These are phyloP conservation scores for Steatornis caripensis DNA, from an alignment of 2,113 vertebrate genomes.

Conservation along the genomic window DNA sequence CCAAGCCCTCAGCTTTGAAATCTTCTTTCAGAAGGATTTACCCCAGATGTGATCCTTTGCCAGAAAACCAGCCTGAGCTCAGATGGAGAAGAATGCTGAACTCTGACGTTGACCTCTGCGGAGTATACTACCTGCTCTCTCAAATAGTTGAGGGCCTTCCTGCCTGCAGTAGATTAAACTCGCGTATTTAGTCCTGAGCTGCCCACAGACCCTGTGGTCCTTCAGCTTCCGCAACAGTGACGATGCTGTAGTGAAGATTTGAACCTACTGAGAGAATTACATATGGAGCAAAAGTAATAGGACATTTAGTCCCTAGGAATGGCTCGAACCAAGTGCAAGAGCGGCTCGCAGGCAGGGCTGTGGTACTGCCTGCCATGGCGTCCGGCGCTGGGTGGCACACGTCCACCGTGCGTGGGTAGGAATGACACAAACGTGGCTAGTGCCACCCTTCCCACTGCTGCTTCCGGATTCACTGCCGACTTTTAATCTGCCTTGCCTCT, in stretches of 20 bases:
- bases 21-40: background rate
- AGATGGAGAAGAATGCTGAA: background rate
- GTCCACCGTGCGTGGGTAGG: fast-evolving
- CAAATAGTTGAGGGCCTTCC: background rate
- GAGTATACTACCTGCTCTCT: background rate
- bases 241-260: fast-evolving
- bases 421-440: background rate
- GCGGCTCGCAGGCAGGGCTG: background rate
- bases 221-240: background rate
- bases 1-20: background rate
- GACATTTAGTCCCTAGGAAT: background rate
- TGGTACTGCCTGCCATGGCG: fast-evolving
- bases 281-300: fast-evolving
- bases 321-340: fast-evolving
- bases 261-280: background rate
- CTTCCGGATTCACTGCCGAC: background rate
- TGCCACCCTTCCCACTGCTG: background rate
- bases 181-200: background rate
- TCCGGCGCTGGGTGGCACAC: background rate
- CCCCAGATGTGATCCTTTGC: background rate
- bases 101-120: fast-evolving
- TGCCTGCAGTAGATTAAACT: background rate
- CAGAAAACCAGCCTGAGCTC: background rate
- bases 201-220: background rate
- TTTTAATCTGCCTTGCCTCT: background rate